These are phyloP conservation scores for Caiman crocodilus DNA, from an alignment of 2,797 vertebrate genomes.

Conservation along the genomic window DNA sequence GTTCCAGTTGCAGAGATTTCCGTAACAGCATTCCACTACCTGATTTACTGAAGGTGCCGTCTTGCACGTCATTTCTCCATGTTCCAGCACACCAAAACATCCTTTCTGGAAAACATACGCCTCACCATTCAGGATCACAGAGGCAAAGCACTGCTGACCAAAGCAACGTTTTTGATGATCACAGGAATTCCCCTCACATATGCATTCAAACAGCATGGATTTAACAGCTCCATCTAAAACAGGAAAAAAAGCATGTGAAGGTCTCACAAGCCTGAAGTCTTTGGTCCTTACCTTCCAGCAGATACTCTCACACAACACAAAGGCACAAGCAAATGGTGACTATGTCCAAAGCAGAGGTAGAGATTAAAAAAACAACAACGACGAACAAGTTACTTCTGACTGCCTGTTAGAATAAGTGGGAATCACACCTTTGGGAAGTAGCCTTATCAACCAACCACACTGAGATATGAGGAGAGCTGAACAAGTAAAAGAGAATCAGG, in stretches of 20 bases:
- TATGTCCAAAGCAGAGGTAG: too few relatives aligned
- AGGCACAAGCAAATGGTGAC: background rate
- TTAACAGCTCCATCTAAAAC: background rate
- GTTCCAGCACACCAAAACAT: background rate
- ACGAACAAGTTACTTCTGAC: too few relatives aligned
- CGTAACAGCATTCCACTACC: background rate
- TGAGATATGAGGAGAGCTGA: too few relatives aligned
- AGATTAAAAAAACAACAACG: too few relatives aligned
- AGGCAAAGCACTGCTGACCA: background rate
- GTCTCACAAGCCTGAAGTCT: background rate
- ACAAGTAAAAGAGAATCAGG: too few relatives aligned
- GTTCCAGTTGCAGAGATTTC: accelerated
- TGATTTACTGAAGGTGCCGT: background rate
- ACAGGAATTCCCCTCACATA: background rate
- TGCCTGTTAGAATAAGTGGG: too few relatives aligned
- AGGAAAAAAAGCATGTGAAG: background rate
- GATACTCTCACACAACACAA: background rate
- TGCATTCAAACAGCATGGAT: background rate
- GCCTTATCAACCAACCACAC: too few relatives aligned
- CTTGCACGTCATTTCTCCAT: background rate
- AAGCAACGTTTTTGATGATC: background rate
- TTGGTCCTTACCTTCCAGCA: background rate
- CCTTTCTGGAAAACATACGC: background rate
- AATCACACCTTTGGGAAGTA: too few relatives aligned
- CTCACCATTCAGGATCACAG: accelerated